Conservation (phyloP, 2,888 invertebrate species). For the Cyclophora punctaria region DNA sequence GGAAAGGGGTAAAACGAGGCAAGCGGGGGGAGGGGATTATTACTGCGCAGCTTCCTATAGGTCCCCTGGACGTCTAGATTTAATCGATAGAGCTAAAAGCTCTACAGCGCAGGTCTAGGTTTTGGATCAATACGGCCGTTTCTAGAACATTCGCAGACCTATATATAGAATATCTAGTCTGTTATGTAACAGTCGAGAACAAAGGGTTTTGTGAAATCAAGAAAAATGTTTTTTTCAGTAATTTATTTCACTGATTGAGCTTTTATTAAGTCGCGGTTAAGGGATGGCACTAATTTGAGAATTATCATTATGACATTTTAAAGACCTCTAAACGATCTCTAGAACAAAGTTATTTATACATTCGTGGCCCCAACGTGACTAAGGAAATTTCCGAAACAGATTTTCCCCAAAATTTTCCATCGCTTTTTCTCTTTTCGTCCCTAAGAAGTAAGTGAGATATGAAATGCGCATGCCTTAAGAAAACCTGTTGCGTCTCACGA, state of each 20-base stretch:
- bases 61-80: slow-evolving; percentile 13
- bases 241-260: too few species aligned
- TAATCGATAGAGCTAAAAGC: slow-evolving; percentile 15
- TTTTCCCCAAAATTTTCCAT: too few species aligned
- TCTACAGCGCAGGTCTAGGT: slow-evolving; percentile 18
- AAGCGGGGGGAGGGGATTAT: slow-evolving; percentile 1
- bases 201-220: too few species aligned
- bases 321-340: too few species aligned
- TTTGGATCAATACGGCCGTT: slow-evolving; percentile 15
- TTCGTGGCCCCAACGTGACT: too few species aligned
- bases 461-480: neutral
- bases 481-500: neutral
- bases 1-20: neutral
- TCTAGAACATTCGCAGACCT: slow-evolving; percentile 3
- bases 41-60: slow-evolving; percentile 21
- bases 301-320: too few species aligned
- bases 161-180: slow-evolving; percentile 1
- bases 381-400: too few species aligned
- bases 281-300: too few species aligned
- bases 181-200: neutral
- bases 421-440: too few species aligned
- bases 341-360: too few species aligned
- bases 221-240: too few species aligned
- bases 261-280: too few species aligned
- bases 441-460: neutral